A percentile compares a stretch with the other conserved stretches of the same genome.
These are phyloP conservation scores for Anguilla japonica DNA, from an alignment of 2,113 vertebrate genomes.

Conservation along the genomic window DNA sequence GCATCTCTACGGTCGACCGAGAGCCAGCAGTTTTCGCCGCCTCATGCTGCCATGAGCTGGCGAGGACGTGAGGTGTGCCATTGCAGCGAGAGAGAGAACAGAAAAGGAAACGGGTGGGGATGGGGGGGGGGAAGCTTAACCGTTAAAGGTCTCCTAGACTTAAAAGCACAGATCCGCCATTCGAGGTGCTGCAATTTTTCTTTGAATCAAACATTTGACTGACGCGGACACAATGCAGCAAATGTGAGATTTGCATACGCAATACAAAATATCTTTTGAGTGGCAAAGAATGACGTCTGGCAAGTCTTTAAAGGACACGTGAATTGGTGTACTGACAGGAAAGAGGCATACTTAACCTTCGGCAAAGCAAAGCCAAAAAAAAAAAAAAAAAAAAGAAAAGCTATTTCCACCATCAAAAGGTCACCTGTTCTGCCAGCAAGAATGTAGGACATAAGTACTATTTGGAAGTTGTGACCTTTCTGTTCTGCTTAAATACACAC, in stretches of 20 bases:
- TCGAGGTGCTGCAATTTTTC: too few species aligned
- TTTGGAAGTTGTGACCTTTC: neutral
- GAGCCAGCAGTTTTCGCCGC: neutral
- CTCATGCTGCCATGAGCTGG: neutral
- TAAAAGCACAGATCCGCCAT: neutral
- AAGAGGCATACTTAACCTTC: too few species aligned
- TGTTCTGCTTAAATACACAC: neutral
- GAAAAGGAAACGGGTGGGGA: neutral
- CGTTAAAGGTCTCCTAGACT: neutral
- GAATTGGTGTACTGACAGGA: too few species aligned
- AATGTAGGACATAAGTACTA: neutral
- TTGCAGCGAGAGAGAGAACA: neutral
- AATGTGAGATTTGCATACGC: too few species aligned
- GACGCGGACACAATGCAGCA: too few species aligned
- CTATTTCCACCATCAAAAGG: neutral
- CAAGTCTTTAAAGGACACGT: neutral
- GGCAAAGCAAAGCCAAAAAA: neutral
- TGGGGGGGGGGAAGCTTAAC: neutral
- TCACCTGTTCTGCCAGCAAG: neutral
- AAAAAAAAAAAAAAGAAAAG: neutral
- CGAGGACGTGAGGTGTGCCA: neutral
- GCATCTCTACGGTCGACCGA: slow-evolving; percentile 34
- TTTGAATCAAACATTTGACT: neutral
- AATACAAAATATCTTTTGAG: neutral
- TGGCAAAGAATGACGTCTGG: neutral